Evolutionary conservation across 2,797 vertebrate genomes (phyloP).

Genomic region (Rhincodon typus): DNA sequence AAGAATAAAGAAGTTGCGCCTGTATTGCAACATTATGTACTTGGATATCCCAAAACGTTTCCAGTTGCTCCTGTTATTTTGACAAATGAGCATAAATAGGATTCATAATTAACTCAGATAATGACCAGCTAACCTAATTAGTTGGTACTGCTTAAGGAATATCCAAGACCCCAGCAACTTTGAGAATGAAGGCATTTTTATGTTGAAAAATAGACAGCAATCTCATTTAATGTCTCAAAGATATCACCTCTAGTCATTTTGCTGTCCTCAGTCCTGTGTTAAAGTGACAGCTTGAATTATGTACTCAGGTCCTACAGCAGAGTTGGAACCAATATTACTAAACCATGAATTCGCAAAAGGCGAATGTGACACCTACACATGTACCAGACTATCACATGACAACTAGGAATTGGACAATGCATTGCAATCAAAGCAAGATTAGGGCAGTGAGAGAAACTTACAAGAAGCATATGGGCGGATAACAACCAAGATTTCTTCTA

Average conservation of each 20-base stretch:
- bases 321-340: background rate
- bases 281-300: background rate
- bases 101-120: background rate
- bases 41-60: background rate
- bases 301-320: background rate
- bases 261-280: background rate
- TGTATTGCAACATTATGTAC: background rate
- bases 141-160: background rate
- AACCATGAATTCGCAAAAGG: no score
- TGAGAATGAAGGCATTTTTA: background rate
- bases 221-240: background rate
- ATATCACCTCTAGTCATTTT: background rate
- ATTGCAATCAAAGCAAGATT: background rate
- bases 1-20: background rate
- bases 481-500: background rate
- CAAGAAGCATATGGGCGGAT: background rate
- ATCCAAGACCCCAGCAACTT: background rate
- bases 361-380: background rate
- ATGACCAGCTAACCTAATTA: background rate
- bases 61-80: background rate
- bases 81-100: background rate
- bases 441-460: background rate
- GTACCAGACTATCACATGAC: background rate
- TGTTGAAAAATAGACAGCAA: background rate
- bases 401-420: background rate